Evolutionary conservation across 1,140 invertebrate species (phyloP).

Genomic region (Plodia interpunctella): DNA sequence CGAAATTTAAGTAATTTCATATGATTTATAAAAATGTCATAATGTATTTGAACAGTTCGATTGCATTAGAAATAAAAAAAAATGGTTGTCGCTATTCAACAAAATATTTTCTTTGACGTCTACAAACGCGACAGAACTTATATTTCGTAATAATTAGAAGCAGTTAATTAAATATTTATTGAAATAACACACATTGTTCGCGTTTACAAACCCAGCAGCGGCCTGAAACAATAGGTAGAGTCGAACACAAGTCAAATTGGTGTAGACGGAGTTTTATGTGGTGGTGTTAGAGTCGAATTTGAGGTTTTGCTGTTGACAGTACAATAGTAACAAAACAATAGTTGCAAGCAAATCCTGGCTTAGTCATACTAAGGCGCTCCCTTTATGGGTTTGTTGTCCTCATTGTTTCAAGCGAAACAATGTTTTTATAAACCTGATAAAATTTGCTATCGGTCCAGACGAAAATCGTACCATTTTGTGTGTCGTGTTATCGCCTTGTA

Average conservation of each 20-base stretch:
- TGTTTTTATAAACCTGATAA: neutral
- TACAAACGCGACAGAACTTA: neutral
- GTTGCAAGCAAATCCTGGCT: neutral
- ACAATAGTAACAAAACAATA: neutral
- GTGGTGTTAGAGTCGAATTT: too few species aligned
- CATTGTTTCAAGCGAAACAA: neutral
- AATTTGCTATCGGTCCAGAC: neutral
- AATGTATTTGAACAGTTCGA: too few species aligned
- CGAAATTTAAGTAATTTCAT: too few species aligned
- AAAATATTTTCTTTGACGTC: too few species aligned
- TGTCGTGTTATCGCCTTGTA: neutral
- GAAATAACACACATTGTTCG: constrained; percentile 4
- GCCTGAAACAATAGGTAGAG: neutral
- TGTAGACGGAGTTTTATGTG: too few species aligned
- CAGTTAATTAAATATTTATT: neutral
- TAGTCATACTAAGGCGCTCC: neutral
- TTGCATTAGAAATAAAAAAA: too few species aligned
- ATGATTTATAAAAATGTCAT: too few species aligned
- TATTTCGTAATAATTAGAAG: constrained; percentile 1
- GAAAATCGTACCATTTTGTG: neutral
- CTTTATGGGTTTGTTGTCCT: constrained; percentile 5
- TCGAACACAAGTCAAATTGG: too few species aligned
- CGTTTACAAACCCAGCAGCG: neutral
- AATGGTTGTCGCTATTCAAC: too few species aligned
- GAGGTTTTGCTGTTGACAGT: too few species aligned